Evolutionary conservation across 1,140 invertebrate genomes (phyloP), one percentile per base, ranked within the genome.

Genomic region (Listronotus oregonensis): DNA sequence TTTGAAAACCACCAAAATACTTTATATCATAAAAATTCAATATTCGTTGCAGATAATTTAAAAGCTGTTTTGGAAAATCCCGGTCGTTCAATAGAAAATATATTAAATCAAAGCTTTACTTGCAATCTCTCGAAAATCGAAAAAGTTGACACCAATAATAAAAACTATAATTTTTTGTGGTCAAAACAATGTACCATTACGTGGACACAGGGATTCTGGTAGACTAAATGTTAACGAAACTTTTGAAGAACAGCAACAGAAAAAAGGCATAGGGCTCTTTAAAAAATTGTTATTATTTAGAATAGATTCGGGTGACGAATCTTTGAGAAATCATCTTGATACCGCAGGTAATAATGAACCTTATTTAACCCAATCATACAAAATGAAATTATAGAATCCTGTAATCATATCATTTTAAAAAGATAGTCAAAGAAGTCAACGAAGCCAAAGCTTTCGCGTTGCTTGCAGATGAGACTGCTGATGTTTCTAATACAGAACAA

Each of bases 321-420:
- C 2, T 27, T 5, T 27, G 21, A 27, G 21, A 27, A 27, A 27
- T 27, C 21, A 27, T 27, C 21, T 27, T 27, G 21, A 27, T 1
- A 5, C 21, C 21, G 21, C 21, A 27, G 21, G 21, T 27, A 27
- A 27, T 27, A 12, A 14, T 40, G 18, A 37, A 34, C 32, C 54
- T 1, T 31, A 57, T 50, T 62, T 59, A 43, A 42, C 52, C 31
- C 17, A 17, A 37, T 31, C 31, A 47, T 58, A 15, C 46, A 51
- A 61, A 57, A 40, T 27, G 34, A 43, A 40, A 56, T 56, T 9
- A 39, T 56, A 15, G 52, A 56, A 40, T 15, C 37, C 39, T 56
- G 14, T 12, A 40, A 56, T 21, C 3, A 56, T 7, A 37, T 56
- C 3, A 32, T 56, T 15, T n/a, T 14, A 12, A 7, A 37, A 56